Percentiles rank a stretch among this genome's conserved stretches.
These are phyloP conservation scores for Odontocolon sp. DNA, from an alignment of 2,888 invertebrate genomes.

Conservation along the genomic window DNA sequence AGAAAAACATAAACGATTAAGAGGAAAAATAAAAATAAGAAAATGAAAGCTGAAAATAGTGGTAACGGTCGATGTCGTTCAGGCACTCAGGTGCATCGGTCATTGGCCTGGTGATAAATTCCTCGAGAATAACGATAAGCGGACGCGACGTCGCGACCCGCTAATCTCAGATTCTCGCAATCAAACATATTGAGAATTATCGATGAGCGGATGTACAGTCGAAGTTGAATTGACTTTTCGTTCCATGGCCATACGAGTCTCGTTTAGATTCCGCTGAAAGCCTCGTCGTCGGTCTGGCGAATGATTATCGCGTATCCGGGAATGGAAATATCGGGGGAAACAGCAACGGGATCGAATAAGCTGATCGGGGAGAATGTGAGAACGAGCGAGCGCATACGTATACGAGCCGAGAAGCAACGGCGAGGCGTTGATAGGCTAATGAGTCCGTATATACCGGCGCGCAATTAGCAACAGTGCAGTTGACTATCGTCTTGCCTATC, in stretches of 20 bases:
- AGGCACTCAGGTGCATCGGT: neutral
- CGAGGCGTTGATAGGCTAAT: conserved; percentile 54
- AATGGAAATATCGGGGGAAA: conserved; percentile 31
- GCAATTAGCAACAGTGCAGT: conserved; percentile 47
- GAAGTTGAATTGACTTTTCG: conserved; percentile 20
- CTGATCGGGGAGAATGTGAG: conserved; percentile 18
- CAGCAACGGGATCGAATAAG: conserved; percentile 4
- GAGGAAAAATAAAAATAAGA: too few species aligned
- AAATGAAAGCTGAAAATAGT: too few species aligned
- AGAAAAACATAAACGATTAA: neutral
- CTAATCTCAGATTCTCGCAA: conserved; percentile 3
- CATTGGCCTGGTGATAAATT: neutral
- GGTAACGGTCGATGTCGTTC: neutral
- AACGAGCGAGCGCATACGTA: too few species aligned
- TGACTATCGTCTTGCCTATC: neutral
- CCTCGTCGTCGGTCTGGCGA: conserved; percentile 1
- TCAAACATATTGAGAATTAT: conserved; percentile 3
- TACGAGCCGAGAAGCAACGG: conserved; percentile 28
- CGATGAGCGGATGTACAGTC: neutral
- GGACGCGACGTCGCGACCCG: neutral
- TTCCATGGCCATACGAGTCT: conserved; percentile 6
- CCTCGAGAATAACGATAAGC: conserved; percentile 22
- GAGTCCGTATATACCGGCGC: conserved; percentile 40
- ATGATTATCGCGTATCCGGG: conserved; percentile 36
- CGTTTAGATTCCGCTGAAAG: too few species aligned